Conservation (phyloP, 1,140 invertebrate species). For the Aphaenogaster rudis region DNA sequence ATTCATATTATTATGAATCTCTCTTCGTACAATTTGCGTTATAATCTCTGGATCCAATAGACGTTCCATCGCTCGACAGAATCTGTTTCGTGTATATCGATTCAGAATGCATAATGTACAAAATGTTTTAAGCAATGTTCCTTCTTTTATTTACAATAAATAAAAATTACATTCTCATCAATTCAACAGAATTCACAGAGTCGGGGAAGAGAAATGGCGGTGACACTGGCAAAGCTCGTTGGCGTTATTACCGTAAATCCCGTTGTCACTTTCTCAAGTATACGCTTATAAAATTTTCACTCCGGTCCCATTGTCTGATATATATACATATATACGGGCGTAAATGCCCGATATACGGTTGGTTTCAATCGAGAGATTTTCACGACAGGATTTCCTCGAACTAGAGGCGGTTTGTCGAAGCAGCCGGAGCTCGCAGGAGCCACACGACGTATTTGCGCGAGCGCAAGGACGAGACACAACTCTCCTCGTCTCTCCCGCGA, state of each 20-base stretch:
- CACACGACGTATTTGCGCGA: constrained; percentile 27
- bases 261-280: constrained; percentile 62
- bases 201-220: constrained; percentile 79
- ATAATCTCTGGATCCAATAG: constrained; percentile 7
- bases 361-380: constrained; percentile 68
- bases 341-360: constrained; percentile 64
- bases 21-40: constrained; percentile 28
- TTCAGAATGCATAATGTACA: constrained; percentile 59
- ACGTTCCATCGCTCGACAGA: neutral
- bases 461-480: constrained; percentile 21
- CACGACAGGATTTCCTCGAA: constrained; percentile 17
- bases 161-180: constrained; percentile 85
- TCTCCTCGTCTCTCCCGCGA: neutral
- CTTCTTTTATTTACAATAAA: constrained; percentile 86
- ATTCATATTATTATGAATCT: constrained; percentile 3
- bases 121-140: constrained; percentile 80
- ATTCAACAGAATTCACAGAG: constrained; percentile 83
- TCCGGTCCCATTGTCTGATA: constrained; percentile 82
- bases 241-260: constrained; percentile 74
- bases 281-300: constrained; percentile 79
- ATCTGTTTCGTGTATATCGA: constrained; percentile 1
- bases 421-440: constrained; percentile 24
- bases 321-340: constrained; percentile 64
- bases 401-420: constrained; percentile 19
- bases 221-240: constrained; percentile 77